Base-by-base conservation (phyloP, 2,888 invertebrate genomes). In the Timandra comae region DNA sequence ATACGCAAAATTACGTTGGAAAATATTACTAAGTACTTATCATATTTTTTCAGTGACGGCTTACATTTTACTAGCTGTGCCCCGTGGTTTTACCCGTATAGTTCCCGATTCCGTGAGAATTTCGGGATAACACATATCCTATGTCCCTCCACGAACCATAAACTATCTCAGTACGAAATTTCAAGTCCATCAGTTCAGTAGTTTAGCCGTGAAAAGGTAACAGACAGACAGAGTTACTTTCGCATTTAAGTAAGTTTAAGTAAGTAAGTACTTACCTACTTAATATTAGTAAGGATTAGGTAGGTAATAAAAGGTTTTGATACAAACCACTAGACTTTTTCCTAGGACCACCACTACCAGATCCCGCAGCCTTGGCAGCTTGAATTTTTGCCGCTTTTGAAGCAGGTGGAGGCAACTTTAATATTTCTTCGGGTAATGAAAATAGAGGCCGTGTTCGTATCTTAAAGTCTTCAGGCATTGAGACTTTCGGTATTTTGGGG, bases 391-490 rank as follows among this genome's bases (percentile, higher is more conserved):
- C 69, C 10, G 77, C 72, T 52, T 69, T 79, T 10, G 62, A 56
- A 30, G 60, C 67, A 12, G 78, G 69, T 19, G 77, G 66, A 13
- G 85, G 84, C 38, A 88, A 67, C 46, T 84, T 80, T 12, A 87
- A 61, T 32, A 91, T 69, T 66, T 91, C 87, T 28, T 90, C 88
- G 0, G 92, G 91, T 30, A 92, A 62, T 2, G 89, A 87, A 68
- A 91, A 90, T 33, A 91, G 55, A 1, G 89, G 88, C 31, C 86
- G 78, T 10, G 88, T 84, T 40, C 86, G 68, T 38, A 88, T 80
- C 63, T 88, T 86, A 46, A 87, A 88, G 56, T 88, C 88, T 19
- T 86, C 85, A 1, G 89, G 89, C 66, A 89, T 68, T 32, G 77
- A 63, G 30, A 87, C 63, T 61, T 84, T 82, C 3, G 88, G 86